These are phyloP conservation scores for Salmo trutta DNA, from an alignment of 2,797 vertebrate species.

Conservation along the genomic window DNA sequence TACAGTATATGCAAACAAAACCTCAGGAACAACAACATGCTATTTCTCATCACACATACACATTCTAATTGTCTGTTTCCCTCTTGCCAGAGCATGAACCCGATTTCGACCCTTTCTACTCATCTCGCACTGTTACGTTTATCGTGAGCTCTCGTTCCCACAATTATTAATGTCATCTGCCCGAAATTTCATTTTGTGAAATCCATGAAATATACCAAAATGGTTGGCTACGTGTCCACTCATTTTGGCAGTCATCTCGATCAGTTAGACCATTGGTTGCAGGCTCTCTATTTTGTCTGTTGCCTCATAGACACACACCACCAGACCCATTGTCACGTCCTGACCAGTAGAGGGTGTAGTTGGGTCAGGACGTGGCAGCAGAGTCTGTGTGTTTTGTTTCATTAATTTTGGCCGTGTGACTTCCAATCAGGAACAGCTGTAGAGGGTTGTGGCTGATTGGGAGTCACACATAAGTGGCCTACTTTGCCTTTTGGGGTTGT, in stretches of 20 bases:
- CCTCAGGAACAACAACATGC: background rate
- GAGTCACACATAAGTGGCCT: too few species aligned
- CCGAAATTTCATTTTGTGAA: background rate
- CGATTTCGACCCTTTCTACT: background rate
- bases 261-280: too few species aligned
- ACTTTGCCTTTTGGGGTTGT: too few species aligned
- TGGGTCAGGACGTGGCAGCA: too few species aligned
- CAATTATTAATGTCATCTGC: background rate
- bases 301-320: too few species aligned
- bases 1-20: background rate
- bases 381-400: too few species aligned
- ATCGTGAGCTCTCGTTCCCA: background rate
- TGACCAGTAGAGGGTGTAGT: too few species aligned
- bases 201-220: background rate
- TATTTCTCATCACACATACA: background rate
- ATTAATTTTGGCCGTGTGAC: too few species aligned
- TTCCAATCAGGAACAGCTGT: too few species aligned
- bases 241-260: background rate
- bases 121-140: background rate
- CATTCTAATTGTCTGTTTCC: background rate
- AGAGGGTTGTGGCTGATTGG: too few species aligned
- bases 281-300: background rate
- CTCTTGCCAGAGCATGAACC: background rate
- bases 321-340: too few species aligned
- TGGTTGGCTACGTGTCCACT: background rate